A percentile compares a stretch with the other conserved stretches of the same genome.
phyloP scores from a whole-genome alignment of 2,797 vertebrate species.

The Sebastes oblongus region DNA sequence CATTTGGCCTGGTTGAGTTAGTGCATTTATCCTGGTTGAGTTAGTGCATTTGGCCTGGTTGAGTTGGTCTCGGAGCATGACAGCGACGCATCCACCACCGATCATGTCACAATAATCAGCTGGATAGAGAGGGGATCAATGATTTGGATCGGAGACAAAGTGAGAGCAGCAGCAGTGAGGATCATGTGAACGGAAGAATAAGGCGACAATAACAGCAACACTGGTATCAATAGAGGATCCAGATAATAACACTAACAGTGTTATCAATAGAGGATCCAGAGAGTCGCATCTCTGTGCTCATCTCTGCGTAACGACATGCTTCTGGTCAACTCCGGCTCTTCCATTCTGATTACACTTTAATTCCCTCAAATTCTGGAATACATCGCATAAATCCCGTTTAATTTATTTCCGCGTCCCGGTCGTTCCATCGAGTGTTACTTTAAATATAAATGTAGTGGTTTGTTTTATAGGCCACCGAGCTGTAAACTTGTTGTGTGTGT shows the following conservation, averaged over 20 bases:
- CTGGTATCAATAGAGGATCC: not conserved
- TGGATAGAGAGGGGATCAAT: constrained; percentile 1
- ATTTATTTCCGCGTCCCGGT: not conserved
- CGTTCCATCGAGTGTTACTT: constrained; percentile 20
- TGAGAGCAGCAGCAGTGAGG: constrained; percentile 8
- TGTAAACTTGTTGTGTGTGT: constrained; percentile 55
- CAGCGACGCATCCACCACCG: not conserved
- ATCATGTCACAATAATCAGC: constrained; percentile 6
- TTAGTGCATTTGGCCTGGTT: constrained; percentile 20
- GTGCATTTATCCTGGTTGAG: constrained; percentile 20
- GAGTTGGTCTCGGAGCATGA: constrained; percentile 24
- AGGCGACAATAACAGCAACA: not conserved
- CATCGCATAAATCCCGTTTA: not conserved
- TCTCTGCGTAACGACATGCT: not conserved
- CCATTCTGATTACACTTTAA: not conserved
- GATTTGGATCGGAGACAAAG: constrained; percentile 21
- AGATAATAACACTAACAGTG: accelerated
- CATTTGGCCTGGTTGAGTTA: constrained; percentile 25
- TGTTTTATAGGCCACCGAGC: constrained; percentile 41
- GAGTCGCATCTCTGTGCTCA: not conserved
- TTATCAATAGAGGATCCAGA: not conserved
- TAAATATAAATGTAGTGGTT: constrained; percentile 12
- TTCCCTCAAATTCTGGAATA: not conserved
- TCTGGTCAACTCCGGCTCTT: not conserved
- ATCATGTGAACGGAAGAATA: not conserved